Evolutionary conservation across 2,888 invertebrate genomes (phyloP), one percentile per base, ranked within the genome.

Genomic region (Stenoptilia bipunctidactyla): DNA sequence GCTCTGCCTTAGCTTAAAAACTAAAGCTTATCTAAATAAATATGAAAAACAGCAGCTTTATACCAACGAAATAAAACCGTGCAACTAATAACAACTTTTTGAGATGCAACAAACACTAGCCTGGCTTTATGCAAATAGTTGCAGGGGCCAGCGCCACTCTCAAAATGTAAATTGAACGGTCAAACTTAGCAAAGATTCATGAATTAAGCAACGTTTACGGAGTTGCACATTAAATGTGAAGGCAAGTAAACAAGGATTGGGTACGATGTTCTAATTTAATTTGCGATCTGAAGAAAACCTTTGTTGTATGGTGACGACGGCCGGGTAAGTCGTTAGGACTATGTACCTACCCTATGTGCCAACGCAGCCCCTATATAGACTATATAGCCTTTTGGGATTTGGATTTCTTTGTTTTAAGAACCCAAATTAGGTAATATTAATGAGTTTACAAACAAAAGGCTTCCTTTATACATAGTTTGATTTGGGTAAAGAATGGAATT

Each of bases 161-260:
- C 62, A 66, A 74, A 74, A 77, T 79, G 75, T 64, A 73, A 77
- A 79, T 77, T 66, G 64, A 69, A 71, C 65, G 75, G 77, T 70
- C 74, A 69, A 68, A 73, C 66, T 63, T 63, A 52, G 60, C 54
- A 63, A 69, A 66, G 67, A 67, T 67, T 75, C 76, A 76, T 79
- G 76, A 74, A 77, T 77, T 72, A 77, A 67, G 66, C 68, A 75
- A 73, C 52, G 60, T 60, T 61, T 63, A 67, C 66, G 73, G 73
- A 71, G 68, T 74, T 72, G 58, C 56, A 61, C 68, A 68, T 70
- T 71, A 66, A 67, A 74, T 20, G 8, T 8, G 65, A 67, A 65
- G 59, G 59, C 58, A 60, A 55, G 59, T 64, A 66, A 66, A 69
- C 66, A 66, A 65, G 60, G 58, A 63, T 55, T 59, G 56, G 49